Base-by-base conservation (phyloP, 2,888 invertebrate genomes). In the Clitarchus hookeri region DNA sequence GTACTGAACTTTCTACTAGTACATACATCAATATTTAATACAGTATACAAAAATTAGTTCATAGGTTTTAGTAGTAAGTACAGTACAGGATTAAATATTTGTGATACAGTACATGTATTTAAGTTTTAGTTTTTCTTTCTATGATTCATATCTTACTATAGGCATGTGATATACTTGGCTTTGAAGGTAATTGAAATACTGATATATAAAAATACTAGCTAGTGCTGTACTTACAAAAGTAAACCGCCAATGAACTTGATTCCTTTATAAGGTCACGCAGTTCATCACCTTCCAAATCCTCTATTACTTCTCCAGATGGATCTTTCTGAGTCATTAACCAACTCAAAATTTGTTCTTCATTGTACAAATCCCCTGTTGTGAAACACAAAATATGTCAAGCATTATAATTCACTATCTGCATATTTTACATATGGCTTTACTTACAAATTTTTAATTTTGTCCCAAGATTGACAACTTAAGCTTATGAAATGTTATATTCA, bases 291-390 rank as follows among this genome's bases (percentile, higher is more conserved):
- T 96, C 96, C 26, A 96, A 92, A 89, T 96, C 97, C 92, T 98
- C 98, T 89, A 98, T 98, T 85, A 97, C 95, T 90, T 98, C 97
- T 82, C 97, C 97, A 84, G 96, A 95, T 85, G 98, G 98, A 92
- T 98, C 97, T 91, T 98, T 98, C 92, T 98, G 97, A 78, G 96
- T 96, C 89, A 98, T 91, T 87, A 98, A 92, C 98, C 98, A 98
- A 91, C 95, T 96, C n/a, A 98, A 92, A 89, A 98, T 95, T 91
- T 96, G 96, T 89, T 96, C 95, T 91, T 97, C 97, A 90, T 97
- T 96, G 90, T 97, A 97, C 80, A 97, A 92, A 91, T 97, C 97
- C 89, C 97, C 96, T 96, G 87, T 26, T 85, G 65, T 65, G n/a
- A 8, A 65, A 65, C 23, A 65, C 65, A 65, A 65, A 23, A n/a